Percentiles rank a stretch among this genome's conserved stretches.
These are phyloP conservation scores for Dolichomitus sp. DNA, from an alignment of 2,888 invertebrate species.

Conservation along the genomic window DNA sequence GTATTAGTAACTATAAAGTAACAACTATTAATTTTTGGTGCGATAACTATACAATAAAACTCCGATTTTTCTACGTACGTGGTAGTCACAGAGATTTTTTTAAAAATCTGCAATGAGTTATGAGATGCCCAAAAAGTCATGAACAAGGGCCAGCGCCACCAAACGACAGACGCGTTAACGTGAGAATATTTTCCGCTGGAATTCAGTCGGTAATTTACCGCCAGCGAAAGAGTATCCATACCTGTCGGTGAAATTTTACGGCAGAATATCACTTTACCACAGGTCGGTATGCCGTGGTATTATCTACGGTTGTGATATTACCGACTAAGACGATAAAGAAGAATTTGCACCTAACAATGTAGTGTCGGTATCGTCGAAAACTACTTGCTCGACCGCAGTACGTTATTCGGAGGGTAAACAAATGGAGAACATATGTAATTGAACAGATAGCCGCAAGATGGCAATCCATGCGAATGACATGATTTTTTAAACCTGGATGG, in stretches of 20 bases:
- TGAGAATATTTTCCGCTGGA: too few species aligned
- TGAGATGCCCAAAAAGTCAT: too few species aligned
- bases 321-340: constrained; percentile 5
- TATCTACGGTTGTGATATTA: constrained; percentile 36
- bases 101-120: too few species aligned
- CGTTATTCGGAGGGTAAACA: not conserved
- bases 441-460: not conserved
- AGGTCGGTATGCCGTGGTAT: not conserved
- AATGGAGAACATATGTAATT: not conserved
- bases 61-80: too few species aligned
- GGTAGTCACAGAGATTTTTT: too few species aligned
- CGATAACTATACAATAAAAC: too few species aligned
- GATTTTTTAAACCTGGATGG: not conserved
- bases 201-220: not conserved
- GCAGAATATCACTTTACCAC: not conserved
- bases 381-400: not conserved
- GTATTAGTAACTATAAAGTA: too few species aligned
- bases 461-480: not conserved
- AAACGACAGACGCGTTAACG: too few species aligned
- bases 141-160: too few species aligned
- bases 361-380: constrained; percentile 16
- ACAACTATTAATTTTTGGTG: too few species aligned
- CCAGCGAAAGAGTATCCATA: not conserved
- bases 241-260: not conserved
- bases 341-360: not conserved